Evolutionary conservation across 2,888 invertebrate species (phyloP).

Genomic region (Lithosia quadra): DNA sequence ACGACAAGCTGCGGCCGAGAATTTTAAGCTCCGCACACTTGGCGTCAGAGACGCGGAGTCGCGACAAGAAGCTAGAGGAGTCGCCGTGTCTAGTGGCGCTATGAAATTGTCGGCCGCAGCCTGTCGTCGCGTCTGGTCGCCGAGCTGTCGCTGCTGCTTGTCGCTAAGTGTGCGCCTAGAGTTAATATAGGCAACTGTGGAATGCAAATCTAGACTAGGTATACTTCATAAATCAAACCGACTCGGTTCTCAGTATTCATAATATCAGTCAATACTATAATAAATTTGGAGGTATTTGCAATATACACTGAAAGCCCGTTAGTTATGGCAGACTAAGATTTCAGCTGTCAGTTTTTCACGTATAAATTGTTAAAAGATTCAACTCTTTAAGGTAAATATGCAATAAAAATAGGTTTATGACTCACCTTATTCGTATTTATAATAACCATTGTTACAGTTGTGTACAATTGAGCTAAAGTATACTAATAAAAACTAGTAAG

Average conservation of each 20-base stretch:
- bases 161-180: too few species aligned
- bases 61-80: too few species aligned
- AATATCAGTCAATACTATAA: conserved; percentile 11
- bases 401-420: conserved; percentile 8
- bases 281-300: conserved; percentile 12
- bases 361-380: conserved; percentile 14
- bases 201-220: conserved; percentile 1
- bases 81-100: too few species aligned
- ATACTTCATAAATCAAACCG: conserved; percentile 8
- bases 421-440: conserved; percentile 2
- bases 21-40: too few species aligned
- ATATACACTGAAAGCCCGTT: conserved; percentile 11
- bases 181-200: not conserved
- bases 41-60: too few species aligned
- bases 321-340: conserved; percentile 15
- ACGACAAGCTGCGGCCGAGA: too few species aligned
- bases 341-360: conserved; percentile 10
- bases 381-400: conserved; percentile 1
- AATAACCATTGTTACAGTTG: conserved; percentile 5
- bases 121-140: too few species aligned
- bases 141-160: too few species aligned
- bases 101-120: too few species aligned
- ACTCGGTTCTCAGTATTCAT: not conserved
- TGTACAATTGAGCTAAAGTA: not conserved
- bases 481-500: conserved; percentile 2